phyloP scores from a whole-genome alignment of 2,888 invertebrate species.

The Papilio protenor region DNA sequence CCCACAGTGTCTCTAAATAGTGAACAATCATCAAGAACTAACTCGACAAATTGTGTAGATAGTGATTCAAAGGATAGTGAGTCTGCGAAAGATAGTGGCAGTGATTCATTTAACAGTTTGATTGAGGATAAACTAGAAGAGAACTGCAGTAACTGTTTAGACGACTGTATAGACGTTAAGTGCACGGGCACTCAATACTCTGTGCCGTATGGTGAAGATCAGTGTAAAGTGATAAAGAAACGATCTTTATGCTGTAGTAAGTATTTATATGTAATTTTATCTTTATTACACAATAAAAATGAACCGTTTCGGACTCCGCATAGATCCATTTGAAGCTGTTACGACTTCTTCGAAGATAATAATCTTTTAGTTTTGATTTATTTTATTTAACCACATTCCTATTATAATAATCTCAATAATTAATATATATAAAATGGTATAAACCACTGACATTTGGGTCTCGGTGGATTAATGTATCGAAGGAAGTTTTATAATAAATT shows the following conservation, averaged over 20 bases:
- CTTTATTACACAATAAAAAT: too few species aligned
- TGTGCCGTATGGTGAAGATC: conserved; percentile 50
- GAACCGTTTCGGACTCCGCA: too few species aligned
- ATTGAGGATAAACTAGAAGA: conserved; percentile 50
- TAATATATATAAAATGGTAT: too few species aligned
- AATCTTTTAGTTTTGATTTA: too few species aligned
- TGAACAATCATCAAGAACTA: conserved; percentile 37
- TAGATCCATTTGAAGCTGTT: too few species aligned
- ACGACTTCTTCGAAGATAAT: too few species aligned
- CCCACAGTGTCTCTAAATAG: conserved; percentile 38
- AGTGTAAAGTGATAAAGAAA: conserved; percentile 43
- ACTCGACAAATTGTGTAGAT: conserved; percentile 49
- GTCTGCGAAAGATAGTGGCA: conserved; percentile 50
- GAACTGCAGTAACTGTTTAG: conserved; percentile 50
- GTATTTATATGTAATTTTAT: conserved; percentile 44
- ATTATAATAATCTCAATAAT: too few species aligned
- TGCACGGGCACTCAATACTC: conserved; percentile 52
- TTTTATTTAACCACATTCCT: too few species aligned
- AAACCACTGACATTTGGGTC: too few species aligned
- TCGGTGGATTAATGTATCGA: too few species aligned
- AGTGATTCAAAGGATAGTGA: conserved; percentile 52
- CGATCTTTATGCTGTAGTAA: conserved; percentile 60
- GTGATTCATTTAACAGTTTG: conserved; percentile 60
- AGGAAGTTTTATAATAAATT: too few species aligned
- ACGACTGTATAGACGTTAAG: conserved; percentile 48